phyloP scores from a whole-genome alignment of 2,888 invertebrate species.

The Eurois occulta region DNA sequence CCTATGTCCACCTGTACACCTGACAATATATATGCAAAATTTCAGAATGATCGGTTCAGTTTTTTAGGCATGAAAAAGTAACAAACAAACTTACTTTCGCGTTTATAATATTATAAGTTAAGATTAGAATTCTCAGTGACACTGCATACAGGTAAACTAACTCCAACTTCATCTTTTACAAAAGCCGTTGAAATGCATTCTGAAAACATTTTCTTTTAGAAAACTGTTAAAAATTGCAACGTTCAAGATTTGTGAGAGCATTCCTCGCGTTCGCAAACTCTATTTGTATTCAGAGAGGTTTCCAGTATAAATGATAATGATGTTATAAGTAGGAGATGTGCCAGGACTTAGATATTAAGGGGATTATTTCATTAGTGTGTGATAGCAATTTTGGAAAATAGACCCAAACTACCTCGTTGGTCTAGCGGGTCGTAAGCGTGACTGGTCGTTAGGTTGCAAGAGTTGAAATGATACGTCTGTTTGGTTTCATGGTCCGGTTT shows the following conservation, averaged over 20 bases:
- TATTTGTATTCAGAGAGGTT: constrained; percentile 43
- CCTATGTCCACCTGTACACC: too few species aligned
- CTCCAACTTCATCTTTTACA: not conserved
- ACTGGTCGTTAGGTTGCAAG: too few species aligned
- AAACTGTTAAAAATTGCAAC: constrained; percentile 43
- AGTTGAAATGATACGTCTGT: too few species aligned
- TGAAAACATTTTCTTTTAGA: constrained; percentile 34
- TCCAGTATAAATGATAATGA: constrained; percentile 11
- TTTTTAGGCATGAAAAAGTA: too few species aligned
- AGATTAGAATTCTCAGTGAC: not conserved
- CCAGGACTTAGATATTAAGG: not conserved
- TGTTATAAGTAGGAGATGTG: not conserved
- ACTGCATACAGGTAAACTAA: constrained; percentile 7
- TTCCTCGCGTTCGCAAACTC: constrained; percentile 24
- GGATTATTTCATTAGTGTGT: not conserved
- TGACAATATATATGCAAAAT: too few species aligned
- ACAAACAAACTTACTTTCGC: too few species aligned
- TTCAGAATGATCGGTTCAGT: too few species aligned
- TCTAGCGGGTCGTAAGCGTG: too few species aligned
- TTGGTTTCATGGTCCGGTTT: too few species aligned
- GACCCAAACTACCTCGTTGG: too few species aligned
- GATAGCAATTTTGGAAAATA: not conserved
- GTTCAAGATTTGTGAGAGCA: constrained; percentile 43
- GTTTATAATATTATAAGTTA: too few species aligned
- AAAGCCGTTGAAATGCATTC: constrained; percentile 34